Base-by-base conservation (phyloP, 2,888 invertebrate species). In the Melikaiella ostensackeni region DNA sequence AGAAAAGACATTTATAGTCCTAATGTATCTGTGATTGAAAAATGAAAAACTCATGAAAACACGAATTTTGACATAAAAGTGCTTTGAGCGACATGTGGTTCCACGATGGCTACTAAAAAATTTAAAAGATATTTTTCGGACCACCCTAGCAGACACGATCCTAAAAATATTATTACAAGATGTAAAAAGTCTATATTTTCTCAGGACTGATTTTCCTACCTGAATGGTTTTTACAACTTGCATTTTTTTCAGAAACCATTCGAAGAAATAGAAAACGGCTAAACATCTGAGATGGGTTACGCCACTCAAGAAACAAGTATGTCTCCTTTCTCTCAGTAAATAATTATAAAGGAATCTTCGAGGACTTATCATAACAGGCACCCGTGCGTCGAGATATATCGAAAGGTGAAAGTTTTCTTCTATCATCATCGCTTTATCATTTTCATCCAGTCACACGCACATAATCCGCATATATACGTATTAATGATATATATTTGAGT, bases 401-500 rank as follows among this genome's bases (percentile, higher is more conserved):
- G 70, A 70, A 70, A 46, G 46, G 70, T 50, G 70, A 70, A 70
- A 70, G 70, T 70, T 70, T 55, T 33, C 50, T 11, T 70, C 70
- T 70, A 70, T 70, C 30, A 64, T 77, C 70, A 70, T 59, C 64
- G 62, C 27, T 64, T 63, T 73, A 74, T 38, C 57, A 30, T 76
- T 61, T 80, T 81, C 80, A 78, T 61, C 59, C 33, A 76, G 75
- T 83, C 82, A 79, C 80, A 80, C 78, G 80, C 76, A 81, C 80
- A 76, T 78, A 77, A 74, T 77, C 66, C 77, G 70, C 80, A 73
- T 78, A 82, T 83, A 77, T 80, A 79, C 81, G 79, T 82, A 75
- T 79, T 79, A 75, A 79, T 77, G 78, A 77, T 76, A 78, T 33
- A 70, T 50, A 70, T 75, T 79, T 78, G 79, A 86, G 85, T 87